Conservation (phyloP, 2,888 invertebrate genomes). For the Acanthacorydalis orientalis region DNA sequence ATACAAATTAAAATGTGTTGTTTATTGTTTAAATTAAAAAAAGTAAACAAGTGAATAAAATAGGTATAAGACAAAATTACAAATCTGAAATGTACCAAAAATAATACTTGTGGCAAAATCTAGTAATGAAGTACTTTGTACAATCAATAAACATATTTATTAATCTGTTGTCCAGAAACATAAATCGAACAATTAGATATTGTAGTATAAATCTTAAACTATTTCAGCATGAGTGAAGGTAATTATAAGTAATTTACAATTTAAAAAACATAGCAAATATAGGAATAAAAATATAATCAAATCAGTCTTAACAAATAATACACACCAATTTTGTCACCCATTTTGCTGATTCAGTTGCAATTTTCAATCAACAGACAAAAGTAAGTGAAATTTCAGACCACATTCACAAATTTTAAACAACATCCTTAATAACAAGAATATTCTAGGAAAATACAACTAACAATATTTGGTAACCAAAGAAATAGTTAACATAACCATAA, state of each 20-base stretch:
- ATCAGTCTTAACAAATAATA: slow-evolving; percentile 25
- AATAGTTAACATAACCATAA: no score
- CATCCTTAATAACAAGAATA: background rate
- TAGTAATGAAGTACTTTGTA: no score
- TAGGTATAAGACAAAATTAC: no score
- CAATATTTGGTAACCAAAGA: background rate
- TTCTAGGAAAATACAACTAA: background rate
- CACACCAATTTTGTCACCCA: slow-evolving; percentile 10
- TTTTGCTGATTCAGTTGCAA: background rate
- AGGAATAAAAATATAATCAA: slow-evolving; percentile 8
- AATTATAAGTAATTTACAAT: slow-evolving; percentile 9
- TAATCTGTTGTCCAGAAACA: no score
- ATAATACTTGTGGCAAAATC: no score
- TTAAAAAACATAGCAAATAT: slow-evolving; percentile 12
- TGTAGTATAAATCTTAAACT: no score
- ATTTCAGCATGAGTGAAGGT: background rate
- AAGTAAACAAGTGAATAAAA: no score
- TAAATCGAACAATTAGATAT: no score
- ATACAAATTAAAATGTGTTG: no score
- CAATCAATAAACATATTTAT: no score
- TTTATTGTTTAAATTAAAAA: no score
- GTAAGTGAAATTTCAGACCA: background rate
- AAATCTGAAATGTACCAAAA: no score
- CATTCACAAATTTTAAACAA: background rate
- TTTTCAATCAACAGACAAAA: background rate